phyloP scores from a whole-genome alignment of 1,140 invertebrate species.

The Zaprionus capensis region DNA sequence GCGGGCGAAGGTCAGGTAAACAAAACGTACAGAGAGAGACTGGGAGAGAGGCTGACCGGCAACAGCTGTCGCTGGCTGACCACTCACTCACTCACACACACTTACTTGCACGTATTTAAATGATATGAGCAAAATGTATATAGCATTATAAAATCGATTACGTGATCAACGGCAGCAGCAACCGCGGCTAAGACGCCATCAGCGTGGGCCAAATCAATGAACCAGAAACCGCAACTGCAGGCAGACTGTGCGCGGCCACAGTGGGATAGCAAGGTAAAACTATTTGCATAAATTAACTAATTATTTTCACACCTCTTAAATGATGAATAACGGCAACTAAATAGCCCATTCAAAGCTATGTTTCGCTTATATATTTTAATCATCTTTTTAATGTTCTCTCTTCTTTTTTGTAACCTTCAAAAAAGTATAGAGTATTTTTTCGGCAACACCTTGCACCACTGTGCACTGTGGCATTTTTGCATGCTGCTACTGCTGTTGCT shows the following conservation, averaged over 20 bases:
- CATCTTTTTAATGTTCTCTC: background rate
- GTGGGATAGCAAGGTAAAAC: slow-evolving; percentile 21
- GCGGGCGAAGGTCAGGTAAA: slow-evolving; percentile 76
- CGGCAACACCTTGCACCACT: slow-evolving; percentile 32
- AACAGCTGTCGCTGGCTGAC: slow-evolving; percentile 58
- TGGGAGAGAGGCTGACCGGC: slow-evolving; percentile 8
- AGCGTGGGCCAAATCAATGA: slow-evolving; percentile 58
- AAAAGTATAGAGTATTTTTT: background rate
- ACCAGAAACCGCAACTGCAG: slow-evolving; percentile 21
- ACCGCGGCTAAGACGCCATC: slow-evolving; percentile 63
- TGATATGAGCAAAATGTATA: slow-evolving; percentile 31
- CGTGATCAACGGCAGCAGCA: slow-evolving; percentile 61
- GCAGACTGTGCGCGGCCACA: slow-evolving; percentile 25
- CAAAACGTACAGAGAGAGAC: slow-evolving; percentile 41
- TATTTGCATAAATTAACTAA: slow-evolving; percentile 8
- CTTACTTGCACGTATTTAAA: slow-evolving; percentile 18
- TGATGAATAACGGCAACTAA: background rate
- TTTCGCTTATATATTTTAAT: slow-evolving; percentile 9
- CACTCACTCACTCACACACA: slow-evolving; percentile 1
- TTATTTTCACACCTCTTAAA: slow-evolving; percentile 17
- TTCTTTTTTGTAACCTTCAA: slow-evolving; percentile 8
- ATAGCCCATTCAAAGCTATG: background rate
- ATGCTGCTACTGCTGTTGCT: slow-evolving; percentile 41
- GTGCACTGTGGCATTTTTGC: slow-evolving; percentile 40
- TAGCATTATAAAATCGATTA: slow-evolving; percentile 79